Evolutionary conservation across 2,888 invertebrate species (phyloP), one percentile per base, ranked within the genome.

Genomic region (Heliconius charithonia): DNA sequence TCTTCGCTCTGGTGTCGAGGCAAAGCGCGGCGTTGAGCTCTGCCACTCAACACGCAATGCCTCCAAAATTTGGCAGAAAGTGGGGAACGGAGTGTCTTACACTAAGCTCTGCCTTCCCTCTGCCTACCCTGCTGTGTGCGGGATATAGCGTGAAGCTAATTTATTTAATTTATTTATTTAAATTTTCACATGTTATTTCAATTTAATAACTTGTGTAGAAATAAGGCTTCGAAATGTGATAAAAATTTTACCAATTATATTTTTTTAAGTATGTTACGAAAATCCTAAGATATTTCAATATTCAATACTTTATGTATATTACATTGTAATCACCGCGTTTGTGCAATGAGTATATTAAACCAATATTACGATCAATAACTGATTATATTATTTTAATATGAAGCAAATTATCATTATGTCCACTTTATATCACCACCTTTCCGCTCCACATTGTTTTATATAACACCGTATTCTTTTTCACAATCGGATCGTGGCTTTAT

Each of bases 391-490:
- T 59, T 59, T 72, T 37, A 72, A 65, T 65, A 65, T 41, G 22
- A 29, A 74, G 25, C 27, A 41, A 27, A 74, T 63, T 63, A 63
- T 70, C 25, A 71, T 75, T 70, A 77, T 75, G 29, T 32, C 71
- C 29, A 32, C 25, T 79, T 76, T 45, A 76, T 72, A 76, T 51
- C 62, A 69, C 73, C 73, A 67, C 67, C 45, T 77, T 78, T 80
- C 79, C 79, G 80, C 75, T 80, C 70, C 37, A 76, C 70, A 67
- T 78, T 72, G 65, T 41, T 79, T 80, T 81, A 79, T 75, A 67
- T 81, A 81, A 75, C 51, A n/a, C 19, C 59, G 63, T 74, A 76
- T 80, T 59, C 72, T 72, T 79, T 80, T 78, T 78, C 78, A 81
- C 80, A 80, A 80, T 81, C 78, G 29, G 69, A 79, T 73, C 63